Evolutionary conservation across 2,113 vertebrate genomes (phyloP).

Genomic region (Aplodontia rufa): DNA sequence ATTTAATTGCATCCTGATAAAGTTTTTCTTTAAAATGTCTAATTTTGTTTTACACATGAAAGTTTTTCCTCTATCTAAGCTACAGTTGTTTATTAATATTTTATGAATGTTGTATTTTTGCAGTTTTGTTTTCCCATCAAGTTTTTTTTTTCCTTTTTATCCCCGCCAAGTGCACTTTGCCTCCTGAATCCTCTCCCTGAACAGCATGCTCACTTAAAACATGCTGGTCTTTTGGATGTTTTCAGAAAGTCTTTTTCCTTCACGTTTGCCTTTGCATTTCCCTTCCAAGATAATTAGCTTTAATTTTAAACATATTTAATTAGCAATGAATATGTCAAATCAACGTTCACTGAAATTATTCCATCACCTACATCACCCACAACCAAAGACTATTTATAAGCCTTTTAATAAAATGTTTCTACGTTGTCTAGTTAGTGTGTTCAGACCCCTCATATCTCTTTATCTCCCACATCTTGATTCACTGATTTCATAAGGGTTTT

Average conservation of each 20-base stretch:
- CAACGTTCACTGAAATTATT: constrained; percentile 9
- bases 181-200: neutral
- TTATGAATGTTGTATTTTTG: neutral
- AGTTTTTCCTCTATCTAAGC: neutral
- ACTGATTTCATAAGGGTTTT: neutral
- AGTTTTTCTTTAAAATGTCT: neutral
- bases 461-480: neutral
- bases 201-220: neutral
- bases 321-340: neutral
- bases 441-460: neutral
- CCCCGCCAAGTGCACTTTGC: neutral
- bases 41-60: neutral
- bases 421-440: neutral
- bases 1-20: neutral
- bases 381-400: neutral
- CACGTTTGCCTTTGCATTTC: neutral
- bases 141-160: neutral
- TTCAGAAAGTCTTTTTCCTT: neutral
- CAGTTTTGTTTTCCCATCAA: neutral
- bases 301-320: constrained; percentile 20
- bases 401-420: neutral
- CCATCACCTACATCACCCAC: neutral
- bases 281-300: neutral
- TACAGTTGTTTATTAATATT: neutral
- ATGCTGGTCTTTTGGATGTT: neutral